phyloP scores from a whole-genome alignment of 2,797 vertebrate genomes.

The Anableps anableps region DNA sequence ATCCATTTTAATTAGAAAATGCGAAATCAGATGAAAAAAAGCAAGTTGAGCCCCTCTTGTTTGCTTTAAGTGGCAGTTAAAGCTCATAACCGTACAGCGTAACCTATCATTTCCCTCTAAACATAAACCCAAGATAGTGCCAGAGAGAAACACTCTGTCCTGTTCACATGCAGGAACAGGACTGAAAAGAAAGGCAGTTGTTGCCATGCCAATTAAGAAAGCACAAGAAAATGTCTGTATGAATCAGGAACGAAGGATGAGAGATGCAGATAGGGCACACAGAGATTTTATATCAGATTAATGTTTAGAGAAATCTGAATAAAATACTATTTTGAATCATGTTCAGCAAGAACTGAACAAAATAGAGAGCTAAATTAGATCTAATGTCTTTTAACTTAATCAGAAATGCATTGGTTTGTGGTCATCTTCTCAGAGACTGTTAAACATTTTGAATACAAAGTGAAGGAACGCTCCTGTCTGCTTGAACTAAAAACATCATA shows the following conservation, averaged over 20 bases:
- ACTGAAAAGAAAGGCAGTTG: not conserved
- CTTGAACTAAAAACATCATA: not conserved
- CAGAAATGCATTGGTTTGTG: not conserved
- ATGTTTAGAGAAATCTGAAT: not conserved
- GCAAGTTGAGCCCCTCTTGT: slow-evolving; percentile 7
- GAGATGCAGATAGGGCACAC: not conserved
- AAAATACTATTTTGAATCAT: not conserved
- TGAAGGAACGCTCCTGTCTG: not conserved
- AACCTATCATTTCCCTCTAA: slow-evolving; percentile 60
- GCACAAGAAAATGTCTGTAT: slow-evolving; percentile 18
- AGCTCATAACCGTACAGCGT: slow-evolving; percentile 16
- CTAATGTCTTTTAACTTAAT: no score
- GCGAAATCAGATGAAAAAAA: not conserved
- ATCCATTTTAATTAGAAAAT: slow-evolving; percentile 28
- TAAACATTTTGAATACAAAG: not conserved
- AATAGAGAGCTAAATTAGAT: not conserved
- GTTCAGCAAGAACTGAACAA: not conserved
- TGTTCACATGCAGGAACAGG: not conserved
- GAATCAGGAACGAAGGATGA: not conserved
- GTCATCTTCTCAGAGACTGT: not conserved
- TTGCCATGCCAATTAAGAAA: slow-evolving; percentile 31
- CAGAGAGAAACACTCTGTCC: slow-evolving; percentile 33
- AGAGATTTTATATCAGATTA: not conserved
- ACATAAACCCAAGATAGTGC: slow-evolving; percentile 41
- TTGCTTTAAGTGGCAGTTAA: slow-evolving; percentile 37